These are phyloP conservation scores for Triops longicaudatus DNA, from an alignment of 1,140 invertebrate genomes.

Conservation along the genomic window DNA sequence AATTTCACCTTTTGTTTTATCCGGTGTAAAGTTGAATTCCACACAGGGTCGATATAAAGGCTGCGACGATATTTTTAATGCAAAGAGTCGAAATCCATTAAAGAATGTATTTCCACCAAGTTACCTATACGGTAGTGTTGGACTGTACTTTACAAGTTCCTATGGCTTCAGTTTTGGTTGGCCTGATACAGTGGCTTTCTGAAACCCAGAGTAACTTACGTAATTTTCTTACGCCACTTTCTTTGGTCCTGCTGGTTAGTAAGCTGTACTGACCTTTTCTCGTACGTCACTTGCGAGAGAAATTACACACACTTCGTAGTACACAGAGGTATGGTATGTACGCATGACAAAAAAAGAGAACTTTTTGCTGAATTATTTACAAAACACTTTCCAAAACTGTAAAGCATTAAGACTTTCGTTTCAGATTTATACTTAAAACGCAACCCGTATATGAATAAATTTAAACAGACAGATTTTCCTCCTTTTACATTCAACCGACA, in stretches of 20 bases:
- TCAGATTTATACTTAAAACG: not conserved
- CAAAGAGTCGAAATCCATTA: not conserved
- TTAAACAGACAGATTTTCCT: not conserved
- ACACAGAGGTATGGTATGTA: constrained; percentile 8
- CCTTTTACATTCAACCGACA: not conserved
- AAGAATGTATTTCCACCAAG: constrained; percentile 15
- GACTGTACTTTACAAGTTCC: not conserved
- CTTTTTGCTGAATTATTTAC: constrained; percentile 1
- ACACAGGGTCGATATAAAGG: not conserved
- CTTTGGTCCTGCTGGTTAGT: constrained; percentile 6
- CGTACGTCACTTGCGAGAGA: not conserved
- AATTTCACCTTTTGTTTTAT: too few relatives aligned
- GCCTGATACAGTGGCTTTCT: not conserved
- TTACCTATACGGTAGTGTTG: not conserved
- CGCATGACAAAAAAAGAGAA: not conserved
- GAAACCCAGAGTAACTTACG: constrained; percentile 9
- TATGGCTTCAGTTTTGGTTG: constrained; percentile 3
- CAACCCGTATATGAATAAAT: not conserved
- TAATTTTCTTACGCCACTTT: not conserved
- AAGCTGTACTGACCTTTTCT: not conserved
- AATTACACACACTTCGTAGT: not conserved
- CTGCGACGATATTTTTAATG: not conserved
- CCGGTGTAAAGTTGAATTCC: too few relatives aligned
- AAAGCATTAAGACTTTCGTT: not conserved
- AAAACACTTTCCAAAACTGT: not conserved